Evolutionary conservation across 1,140 invertebrate species (phyloP).

Genomic region (Drosophila sturtevanti): DNA sequence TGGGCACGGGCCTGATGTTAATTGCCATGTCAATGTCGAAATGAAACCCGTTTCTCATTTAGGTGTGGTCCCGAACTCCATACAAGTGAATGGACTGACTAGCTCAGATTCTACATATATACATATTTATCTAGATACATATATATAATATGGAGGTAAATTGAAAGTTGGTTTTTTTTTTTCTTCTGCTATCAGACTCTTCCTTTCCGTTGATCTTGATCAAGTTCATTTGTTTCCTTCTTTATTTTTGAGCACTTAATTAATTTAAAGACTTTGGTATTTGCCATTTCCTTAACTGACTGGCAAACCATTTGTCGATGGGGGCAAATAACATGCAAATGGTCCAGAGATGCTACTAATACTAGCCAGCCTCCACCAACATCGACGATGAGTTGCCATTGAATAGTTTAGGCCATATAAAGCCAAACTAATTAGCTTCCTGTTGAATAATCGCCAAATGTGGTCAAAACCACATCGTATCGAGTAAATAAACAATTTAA

Average conservation of each 20-base stretch:
- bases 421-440: slow-evolving; percentile 78
- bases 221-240: slow-evolving; percentile 21
- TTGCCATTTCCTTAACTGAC: slow-evolving; percentile 29
- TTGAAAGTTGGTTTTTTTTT: slow-evolving; percentile 12
- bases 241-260: slow-evolving; percentile 40
- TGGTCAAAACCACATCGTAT: slow-evolving; percentile 59
- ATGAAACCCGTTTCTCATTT: slow-evolving; percentile 1
- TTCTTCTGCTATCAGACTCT: not conserved
- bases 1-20: not conserved
- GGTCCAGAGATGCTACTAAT: slow-evolving; percentile 37
- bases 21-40: slow-evolving; percentile 4
- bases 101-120: not conserved
- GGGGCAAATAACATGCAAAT: slow-evolving; percentile 26
- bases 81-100: slow-evolving; percentile 1
- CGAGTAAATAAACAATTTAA: slow-evolving; percentile 72
- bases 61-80: slow-evolving; percentile 1
- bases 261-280: slow-evolving; percentile 23
- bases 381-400: slow-evolving; percentile 38
- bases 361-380: slow-evolving; percentile 6
- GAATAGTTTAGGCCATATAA: slow-evolving; percentile 71
- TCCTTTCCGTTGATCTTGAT: slow-evolving; percentile 11
- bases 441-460: slow-evolving; percentile 47
- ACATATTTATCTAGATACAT: no score
- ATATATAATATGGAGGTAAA: not conserved
- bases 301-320: not conserved